phyloP scores from a whole-genome alignment of 2,113 vertebrate species.

The Eurypyga helias region DNA sequence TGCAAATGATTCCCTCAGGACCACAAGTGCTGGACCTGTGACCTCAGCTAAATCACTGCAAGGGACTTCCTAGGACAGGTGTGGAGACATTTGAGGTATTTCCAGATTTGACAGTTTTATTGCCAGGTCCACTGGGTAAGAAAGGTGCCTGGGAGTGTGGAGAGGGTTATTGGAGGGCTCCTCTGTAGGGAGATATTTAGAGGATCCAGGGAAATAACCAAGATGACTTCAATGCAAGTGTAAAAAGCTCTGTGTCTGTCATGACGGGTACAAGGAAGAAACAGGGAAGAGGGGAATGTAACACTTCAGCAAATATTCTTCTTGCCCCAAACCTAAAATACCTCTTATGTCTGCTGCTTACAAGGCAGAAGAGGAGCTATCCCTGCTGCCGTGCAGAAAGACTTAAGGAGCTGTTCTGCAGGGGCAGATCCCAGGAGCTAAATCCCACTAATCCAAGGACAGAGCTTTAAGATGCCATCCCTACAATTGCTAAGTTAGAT shows the following conservation, averaged over 20 bases:
- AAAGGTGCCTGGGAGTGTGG: background rate
- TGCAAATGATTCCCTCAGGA: background rate
- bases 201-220: background rate
- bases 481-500: background rate
- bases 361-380: background rate
- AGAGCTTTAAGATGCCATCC: background rate
- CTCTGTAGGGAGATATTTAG: background rate
- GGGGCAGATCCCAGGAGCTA: background rate
- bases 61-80: background rate
- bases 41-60: background rate
- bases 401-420: slow-evolving; percentile 7
- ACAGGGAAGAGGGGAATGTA: background rate
- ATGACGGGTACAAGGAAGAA: background rate
- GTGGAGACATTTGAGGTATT: background rate
- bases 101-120: background rate
- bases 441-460: slow-evolving; percentile 55
- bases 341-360: background rate
- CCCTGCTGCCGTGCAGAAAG: background rate
- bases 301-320: background rate
- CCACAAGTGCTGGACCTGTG: background rate
- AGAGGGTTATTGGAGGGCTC: background rate
- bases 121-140: background rate
- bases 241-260: background rate
- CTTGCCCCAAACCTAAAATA: background rate
- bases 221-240: background rate